A percentile compares a stretch with the other conserved stretches of the same genome.
Conservation (phyloP, 2,888 invertebrate species). For the Drosophila subquinaria region DNA sequence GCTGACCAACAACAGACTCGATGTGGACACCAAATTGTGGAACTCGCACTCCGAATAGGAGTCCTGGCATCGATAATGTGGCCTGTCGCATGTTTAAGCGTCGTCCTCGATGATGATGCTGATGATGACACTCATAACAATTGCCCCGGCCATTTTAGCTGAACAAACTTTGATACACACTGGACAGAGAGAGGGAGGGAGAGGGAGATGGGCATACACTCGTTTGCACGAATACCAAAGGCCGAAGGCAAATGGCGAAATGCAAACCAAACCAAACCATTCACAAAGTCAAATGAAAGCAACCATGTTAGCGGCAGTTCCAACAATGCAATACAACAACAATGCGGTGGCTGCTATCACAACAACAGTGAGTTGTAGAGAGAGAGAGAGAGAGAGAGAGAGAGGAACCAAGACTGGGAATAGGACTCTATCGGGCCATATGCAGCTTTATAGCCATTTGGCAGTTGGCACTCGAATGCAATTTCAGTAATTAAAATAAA, state of each 20-base stretch:
- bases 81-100: slow-evolving; percentile 61
- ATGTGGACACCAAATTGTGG: slow-evolving; percentile 21
- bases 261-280: slow-evolving; percentile 73
- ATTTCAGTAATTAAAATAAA: slow-evolving; percentile 82
- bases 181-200: neutral
- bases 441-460: slow-evolving; percentile 34
- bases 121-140: slow-evolving; percentile 80
- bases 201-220: slow-evolving; percentile 6
- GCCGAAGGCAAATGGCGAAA: slow-evolving; percentile 68
- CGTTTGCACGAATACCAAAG: neutral
- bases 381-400: neutral
- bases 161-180: slow-evolving; percentile 80
- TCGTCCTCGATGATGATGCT: slow-evolving; percentile 35
- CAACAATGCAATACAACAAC: slow-evolving; percentile 59
- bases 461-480: slow-evolving; percentile 82
- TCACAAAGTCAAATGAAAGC: slow-evolving; percentile 77
- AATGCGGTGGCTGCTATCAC: slow-evolving; percentile 64
- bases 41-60: neutral
- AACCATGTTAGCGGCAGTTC: slow-evolving; percentile 57
- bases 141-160: slow-evolving; percentile 68
- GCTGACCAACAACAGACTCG: slow-evolving; percentile 53
- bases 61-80: slow-evolving; percentile 71
- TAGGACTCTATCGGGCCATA: slow-evolving; percentile 29
- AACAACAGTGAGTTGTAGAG: slow-evolving; percentile 53
- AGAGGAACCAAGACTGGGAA: slow-evolving; percentile 19